These are phyloP conservation scores for Drosophila rubida DNA, from an alignment of 2,888 invertebrate genomes.

Conservation along the genomic window DNA sequence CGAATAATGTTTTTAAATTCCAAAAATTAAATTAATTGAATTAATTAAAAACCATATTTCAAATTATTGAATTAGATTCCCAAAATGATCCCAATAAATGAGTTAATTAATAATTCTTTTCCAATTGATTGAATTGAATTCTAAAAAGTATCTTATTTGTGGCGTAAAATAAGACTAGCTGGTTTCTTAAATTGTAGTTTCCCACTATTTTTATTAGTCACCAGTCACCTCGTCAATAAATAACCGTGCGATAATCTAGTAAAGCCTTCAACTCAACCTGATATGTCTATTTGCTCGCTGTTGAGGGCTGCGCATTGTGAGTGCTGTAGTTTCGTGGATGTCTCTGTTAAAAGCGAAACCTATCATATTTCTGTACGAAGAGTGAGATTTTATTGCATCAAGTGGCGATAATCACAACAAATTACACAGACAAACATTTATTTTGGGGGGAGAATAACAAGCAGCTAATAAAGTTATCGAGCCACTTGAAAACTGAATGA, in stretches of 20 bases:
- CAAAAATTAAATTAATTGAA: too few relatives aligned
- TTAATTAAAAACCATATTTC: too few relatives aligned
- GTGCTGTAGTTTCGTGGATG: conserved; percentile 19
- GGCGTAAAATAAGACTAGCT: too few relatives aligned
- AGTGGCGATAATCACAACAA: conserved; percentile 61
- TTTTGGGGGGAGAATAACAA: conserved; percentile 22
- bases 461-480: conserved; percentile 67
- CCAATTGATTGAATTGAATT: too few relatives aligned
- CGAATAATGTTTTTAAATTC: too few relatives aligned
- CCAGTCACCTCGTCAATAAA: not conserved
- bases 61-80: too few relatives aligned
- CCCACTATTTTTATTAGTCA: not conserved
- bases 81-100: too few relatives aligned
- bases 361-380: conserved; percentile 40
- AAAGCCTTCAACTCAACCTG: conserved; percentile 17
- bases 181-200: not conserved
- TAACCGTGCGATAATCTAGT: conserved; percentile 12
- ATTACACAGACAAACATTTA: conserved; percentile 52
- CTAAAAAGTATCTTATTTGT: too few relatives aligned
- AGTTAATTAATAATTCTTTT: too few relatives aligned
- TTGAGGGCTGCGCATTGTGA: conserved; percentile 9
- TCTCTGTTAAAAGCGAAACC: conserved; percentile 24
- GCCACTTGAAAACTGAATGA: conserved; percentile 47
- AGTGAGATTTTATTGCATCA: conserved; percentile 34
- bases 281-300: conserved; percentile 16